Percentiles rank a stretch among this genome's conserved stretches.
phyloP scores from a whole-genome alignment of 2,797 vertebrate species.

The Dryobates pubescens region DNA sequence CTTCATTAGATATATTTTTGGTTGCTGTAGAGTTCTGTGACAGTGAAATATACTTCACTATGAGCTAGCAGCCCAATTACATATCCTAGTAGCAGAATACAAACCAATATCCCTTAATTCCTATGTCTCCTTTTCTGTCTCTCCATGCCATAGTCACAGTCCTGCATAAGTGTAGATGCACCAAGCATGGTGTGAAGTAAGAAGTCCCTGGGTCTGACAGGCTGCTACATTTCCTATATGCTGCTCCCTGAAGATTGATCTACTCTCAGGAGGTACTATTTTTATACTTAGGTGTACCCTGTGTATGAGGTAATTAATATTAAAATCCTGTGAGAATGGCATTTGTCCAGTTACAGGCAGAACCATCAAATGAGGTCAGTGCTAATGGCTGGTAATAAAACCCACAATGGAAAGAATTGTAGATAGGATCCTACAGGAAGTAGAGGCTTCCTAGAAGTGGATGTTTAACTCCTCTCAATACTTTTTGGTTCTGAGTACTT shows the following conservation, averaged over 20 bases:
- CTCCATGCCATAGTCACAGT: no score
- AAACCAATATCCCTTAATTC: background rate
- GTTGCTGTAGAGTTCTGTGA: background rate
- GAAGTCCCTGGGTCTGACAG: background rate
- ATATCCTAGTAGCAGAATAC: background rate
- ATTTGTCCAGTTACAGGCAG: background rate
- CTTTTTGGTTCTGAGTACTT: background rate
- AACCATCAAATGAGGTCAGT: background rate
- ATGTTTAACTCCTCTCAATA: background rate
- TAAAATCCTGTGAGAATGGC: background rate
- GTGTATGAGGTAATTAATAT: rapidly evolving
- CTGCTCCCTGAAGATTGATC: background rate
- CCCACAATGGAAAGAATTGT: background rate
- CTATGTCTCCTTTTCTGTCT: background rate
- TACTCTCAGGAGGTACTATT: background rate
- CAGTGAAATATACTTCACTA: background rate
- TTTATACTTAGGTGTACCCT: background rate
- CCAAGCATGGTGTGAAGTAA: background rate
- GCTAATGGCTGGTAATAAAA: background rate
- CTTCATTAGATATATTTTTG: background rate
- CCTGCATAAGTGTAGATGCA: background rate
- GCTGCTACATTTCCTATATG: background rate
- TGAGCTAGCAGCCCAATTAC: background rate
- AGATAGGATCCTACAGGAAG: background rate
- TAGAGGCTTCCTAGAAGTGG: background rate